Conservation (phyloP, 53 echinoderm and acorn worm species). For the Apostichopus leukothele region DNA sequence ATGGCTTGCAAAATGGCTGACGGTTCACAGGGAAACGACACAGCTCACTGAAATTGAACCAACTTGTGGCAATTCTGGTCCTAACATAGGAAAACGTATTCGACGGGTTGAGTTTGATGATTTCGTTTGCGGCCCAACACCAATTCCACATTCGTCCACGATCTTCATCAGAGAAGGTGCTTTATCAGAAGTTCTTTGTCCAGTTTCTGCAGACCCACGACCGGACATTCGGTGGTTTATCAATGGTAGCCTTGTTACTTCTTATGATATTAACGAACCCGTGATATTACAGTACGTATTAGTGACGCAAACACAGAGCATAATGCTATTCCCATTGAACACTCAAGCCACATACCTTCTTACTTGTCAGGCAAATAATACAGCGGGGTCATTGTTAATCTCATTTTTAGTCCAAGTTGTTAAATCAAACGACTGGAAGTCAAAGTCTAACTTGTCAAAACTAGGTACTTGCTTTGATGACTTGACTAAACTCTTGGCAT, state of each 20-base stretch:
- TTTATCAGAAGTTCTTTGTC: neutral
- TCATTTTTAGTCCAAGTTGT: neutral
- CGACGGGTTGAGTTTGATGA: neutral
- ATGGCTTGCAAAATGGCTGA: constrained; percentile 8
- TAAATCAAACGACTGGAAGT: neutral
- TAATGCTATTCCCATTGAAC: neutral
- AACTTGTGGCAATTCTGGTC: neutral
- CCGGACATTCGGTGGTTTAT: neutral
- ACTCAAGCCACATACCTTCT: neutral
- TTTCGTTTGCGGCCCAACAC: neutral
- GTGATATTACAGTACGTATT: neutral
- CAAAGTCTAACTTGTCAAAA: neutral
- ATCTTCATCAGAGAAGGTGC: neutral
- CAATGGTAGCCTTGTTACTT: neutral
- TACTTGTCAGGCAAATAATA: neutral
- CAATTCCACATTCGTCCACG: neutral
- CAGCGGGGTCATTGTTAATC: neutral
- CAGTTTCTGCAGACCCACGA: constrained; percentile 6
- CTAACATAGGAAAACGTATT: neutral
- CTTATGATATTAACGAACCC: neutral
- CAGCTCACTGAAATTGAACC: neutral
- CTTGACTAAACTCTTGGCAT: neutral
- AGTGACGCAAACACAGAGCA: constrained; percentile 8
- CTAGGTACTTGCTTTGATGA: neutral
- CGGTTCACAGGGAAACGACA: neutral